These are phyloP conservation scores for Luscinia megarhynchos DNA, from an alignment of 2,797 vertebrate genomes.

Conservation along the genomic window DNA sequence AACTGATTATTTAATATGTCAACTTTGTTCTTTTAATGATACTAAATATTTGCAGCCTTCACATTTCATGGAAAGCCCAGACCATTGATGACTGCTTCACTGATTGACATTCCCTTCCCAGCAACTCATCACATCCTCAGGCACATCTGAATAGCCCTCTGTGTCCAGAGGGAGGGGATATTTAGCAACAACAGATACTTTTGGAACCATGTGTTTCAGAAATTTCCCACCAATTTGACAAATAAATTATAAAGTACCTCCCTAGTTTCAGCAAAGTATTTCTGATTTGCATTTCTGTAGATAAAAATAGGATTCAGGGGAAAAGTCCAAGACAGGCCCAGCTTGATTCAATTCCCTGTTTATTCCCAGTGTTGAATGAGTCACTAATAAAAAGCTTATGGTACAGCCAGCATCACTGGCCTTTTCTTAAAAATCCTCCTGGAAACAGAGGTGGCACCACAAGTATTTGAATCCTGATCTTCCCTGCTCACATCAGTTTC, in stretches of 20 bases:
- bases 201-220: not conserved
- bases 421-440: not conserved
- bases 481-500: not conserved
- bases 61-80: not conserved
- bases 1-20: not conserved
- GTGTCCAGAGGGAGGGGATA: not conserved
- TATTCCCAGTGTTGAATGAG: conserved; percentile 25
- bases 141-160: not conserved
- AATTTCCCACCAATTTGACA: conserved; percentile 10
- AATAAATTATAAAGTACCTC: conserved; percentile 47
- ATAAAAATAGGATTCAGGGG: conserved; percentile 40
- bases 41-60: not conserved
- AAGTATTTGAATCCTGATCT: not conserved
- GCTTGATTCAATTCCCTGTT: conserved; percentile 1
- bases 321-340: conserved; percentile 28
- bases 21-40: not conserved
- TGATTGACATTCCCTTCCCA: not conserved
- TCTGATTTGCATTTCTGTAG: conserved; percentile 26
- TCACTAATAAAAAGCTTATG: conserved; percentile 32
- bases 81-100: not conserved
- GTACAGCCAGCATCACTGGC: not conserved
- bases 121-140: not conserved
- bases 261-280: not conserved
- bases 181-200: conserved; percentile 1
- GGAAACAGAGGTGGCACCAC: not conserved